Evolutionary conservation across 2,113 vertebrate genomes (phyloP), one percentile per base, ranked within the genome.

Genomic region (Limanda limanda): DNA sequence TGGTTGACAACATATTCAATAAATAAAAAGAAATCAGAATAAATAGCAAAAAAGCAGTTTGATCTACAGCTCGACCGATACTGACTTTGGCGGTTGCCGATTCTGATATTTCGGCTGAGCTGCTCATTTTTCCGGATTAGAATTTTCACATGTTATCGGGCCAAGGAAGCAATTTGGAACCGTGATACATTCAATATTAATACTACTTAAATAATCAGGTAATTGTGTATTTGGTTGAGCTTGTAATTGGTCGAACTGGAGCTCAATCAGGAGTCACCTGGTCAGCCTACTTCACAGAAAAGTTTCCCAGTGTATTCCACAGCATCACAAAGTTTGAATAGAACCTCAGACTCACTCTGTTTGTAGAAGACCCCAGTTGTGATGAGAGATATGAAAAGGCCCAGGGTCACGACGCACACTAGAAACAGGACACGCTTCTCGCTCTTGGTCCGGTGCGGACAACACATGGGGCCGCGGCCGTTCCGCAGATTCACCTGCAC

Each of bases 391-490:
- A 95, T 86, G 7, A 94, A 79, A 45, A 98, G 80, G 45, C 94
- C 90, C 0, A 86, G 64, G 0, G 66, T 92, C 68, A 98, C 86
- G 5, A 94, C 11, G 0, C 78, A 94, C 79, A 94, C 88, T 59
- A 96, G 23, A 11, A 94, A 79, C 78, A 96, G 52, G 8, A 98
- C 95, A 76, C 84, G 92, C 87, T 92, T 96, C 94, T 99, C 97
- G 0, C 79, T 3, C 0, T 47, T 91, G 0, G 95, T 96, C 90
- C 94, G 88, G 13, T 92, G 81, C 0, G 92, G 79, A 97, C 97
- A 98, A 86, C 96, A 98, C 3, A 83, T 68, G 2, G 70, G 78
- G 17, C 92, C 40, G 0, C 82, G 84, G 65, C 92, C 80, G 0
- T 73, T 86, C 54, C 93, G 93, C 71, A 98, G 90, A 12, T 92